phyloP scores from a whole-genome alignment of 2,113 vertebrate genomes.

The Malurus alboscapulatus region DNA sequence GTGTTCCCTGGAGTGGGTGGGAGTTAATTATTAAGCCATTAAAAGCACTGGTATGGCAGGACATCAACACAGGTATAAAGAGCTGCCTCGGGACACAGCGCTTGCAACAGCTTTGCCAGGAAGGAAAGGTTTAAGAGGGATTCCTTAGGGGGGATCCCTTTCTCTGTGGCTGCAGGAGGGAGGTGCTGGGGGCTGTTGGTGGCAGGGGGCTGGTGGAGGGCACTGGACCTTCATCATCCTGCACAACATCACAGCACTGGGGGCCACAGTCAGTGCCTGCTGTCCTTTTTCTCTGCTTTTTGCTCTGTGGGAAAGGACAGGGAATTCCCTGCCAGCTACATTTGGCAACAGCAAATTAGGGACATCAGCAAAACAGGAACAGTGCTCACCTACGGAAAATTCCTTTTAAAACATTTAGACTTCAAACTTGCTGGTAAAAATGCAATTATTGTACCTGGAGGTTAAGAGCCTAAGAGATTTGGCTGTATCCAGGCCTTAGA shows the following conservation, averaged over 20 bases:
- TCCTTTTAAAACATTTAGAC: not conserved
- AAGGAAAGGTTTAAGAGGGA: not conserved
- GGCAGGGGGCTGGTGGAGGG: not conserved
- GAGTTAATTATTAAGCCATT: not conserved
- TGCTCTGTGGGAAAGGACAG: accelerated
- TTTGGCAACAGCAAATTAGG: not conserved
- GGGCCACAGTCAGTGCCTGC: not conserved
- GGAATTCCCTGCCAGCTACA: not conserved
- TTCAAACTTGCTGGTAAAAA: not conserved
- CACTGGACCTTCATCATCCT: accelerated
- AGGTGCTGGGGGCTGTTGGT: accelerated
- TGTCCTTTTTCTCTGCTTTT: not conserved
- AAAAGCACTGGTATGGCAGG: accelerated
- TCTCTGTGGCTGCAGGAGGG: not conserved
- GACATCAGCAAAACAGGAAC: not conserved
- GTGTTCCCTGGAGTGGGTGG: not conserved
- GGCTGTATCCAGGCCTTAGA: not conserved
- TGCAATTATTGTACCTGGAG: not conserved
- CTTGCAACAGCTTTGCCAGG: not conserved
- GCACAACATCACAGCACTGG: accelerated
- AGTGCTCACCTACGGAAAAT: accelerated
- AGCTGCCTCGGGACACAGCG: not conserved
- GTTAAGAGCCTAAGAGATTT: not conserved
- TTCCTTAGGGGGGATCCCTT: not conserved
- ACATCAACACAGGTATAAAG: not conserved